These are phyloP conservation scores for Nyctibius bracteatus DNA, from an alignment of 2,113 vertebrate species.

Conservation along the genomic window DNA sequence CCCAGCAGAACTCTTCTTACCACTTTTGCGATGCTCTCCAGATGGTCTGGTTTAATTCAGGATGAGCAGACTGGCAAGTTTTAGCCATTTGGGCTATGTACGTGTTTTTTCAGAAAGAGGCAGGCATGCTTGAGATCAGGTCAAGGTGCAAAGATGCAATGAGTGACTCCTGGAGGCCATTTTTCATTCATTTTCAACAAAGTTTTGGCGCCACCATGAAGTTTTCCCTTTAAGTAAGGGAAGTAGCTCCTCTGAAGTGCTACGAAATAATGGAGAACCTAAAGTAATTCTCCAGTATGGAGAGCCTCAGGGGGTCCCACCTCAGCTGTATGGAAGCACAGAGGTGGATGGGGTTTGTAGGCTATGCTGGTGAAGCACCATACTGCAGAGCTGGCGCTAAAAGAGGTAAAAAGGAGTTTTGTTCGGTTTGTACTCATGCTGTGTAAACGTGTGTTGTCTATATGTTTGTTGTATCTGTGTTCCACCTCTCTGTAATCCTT, in stretches of 20 bases:
- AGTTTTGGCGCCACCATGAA: background rate
- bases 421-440: background rate
- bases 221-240: background rate
- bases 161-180: background rate
- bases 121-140: background rate
- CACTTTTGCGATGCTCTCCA: background rate
- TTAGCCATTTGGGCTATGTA: background rate
- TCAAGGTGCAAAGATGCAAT: background rate
- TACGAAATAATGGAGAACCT: background rate
- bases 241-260: background rate
- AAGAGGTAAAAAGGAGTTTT: constrained; percentile 60
- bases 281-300: background rate
- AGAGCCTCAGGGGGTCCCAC: background rate
- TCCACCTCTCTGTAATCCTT: background rate
- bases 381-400: background rate
- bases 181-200: background rate
- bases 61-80: background rate
- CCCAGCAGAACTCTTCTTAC: constrained; percentile 60
- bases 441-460: background rate
- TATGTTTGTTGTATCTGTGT: constrained; percentile 12
- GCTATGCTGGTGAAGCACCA: background rate
- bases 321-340: background rate
- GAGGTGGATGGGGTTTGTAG: background rate
- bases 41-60: background rate
- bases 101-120: background rate